Evolutionary conservation across 2,888 invertebrate species (phyloP).

Genomic region (Penaeus monodon): DNA sequence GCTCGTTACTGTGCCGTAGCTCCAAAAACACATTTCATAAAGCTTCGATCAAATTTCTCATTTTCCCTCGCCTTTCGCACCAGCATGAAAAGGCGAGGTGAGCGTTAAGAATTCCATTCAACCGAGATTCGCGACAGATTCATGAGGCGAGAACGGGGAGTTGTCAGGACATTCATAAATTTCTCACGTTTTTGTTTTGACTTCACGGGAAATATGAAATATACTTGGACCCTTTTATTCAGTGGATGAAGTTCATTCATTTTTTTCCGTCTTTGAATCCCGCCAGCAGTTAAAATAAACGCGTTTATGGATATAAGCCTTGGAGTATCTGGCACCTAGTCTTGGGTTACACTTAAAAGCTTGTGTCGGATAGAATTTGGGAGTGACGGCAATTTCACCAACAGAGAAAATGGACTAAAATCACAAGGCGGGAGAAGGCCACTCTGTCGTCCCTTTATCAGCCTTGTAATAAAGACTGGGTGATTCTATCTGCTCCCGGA

Average conservation of each 20-base stretch:
- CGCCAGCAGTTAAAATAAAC: not conserved
- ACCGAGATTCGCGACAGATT: not conserved
- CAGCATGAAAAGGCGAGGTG: not conserved
- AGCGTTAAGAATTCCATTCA: constrained; percentile 16
- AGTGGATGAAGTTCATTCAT: too few species aligned
- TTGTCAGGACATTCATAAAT: not conserved
- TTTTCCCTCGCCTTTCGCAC: not conserved
- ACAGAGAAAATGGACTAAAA: constrained; percentile 61
- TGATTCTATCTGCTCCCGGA: not conserved
- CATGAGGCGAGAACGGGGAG: constrained; percentile 16
- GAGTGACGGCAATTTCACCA: constrained; percentile 56
- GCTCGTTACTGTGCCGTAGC: constrained; percentile 54
- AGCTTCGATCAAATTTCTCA: constrained; percentile 36
- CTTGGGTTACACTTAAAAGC: constrained; percentile 59
- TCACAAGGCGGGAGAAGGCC: constrained; percentile 53
- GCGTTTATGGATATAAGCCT: not conserved
- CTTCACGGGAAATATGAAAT: too few species aligned
- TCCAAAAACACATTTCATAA: constrained; percentile 49
- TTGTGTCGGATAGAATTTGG: constrained; percentile 60
- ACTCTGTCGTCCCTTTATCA: not conserved
- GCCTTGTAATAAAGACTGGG: not conserved
- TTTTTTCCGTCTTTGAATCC: too few species aligned
- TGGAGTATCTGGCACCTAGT: constrained; percentile 19
- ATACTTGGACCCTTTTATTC: too few species aligned
- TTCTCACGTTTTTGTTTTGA: too few species aligned